Evolutionary conservation across 2,113 vertebrate species (phyloP).

Genomic region (Lanius ludovicianus): DNA sequence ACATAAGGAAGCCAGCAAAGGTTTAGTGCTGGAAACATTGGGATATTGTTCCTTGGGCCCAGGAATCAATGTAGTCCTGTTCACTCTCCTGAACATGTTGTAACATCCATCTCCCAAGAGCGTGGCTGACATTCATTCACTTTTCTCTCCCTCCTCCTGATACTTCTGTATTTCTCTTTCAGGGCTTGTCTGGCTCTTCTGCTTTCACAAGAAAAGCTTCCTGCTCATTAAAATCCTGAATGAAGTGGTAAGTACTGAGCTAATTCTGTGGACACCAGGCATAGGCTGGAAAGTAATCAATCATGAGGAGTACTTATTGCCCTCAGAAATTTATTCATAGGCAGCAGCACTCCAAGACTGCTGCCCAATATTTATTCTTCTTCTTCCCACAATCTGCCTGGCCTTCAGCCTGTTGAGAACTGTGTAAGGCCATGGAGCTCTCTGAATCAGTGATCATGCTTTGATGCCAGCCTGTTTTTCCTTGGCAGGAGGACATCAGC

Average conservation of each 20-base stretch:
- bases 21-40: background rate
- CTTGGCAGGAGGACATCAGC: constrained; percentile 80
- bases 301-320: background rate
- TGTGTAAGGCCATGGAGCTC: background rate
- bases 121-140: background rate
- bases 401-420: background rate
- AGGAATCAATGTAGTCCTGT: background rate
- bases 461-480: background rate
- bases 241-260: constrained; percentile 73
- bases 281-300: background rate
- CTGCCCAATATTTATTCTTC: background rate
- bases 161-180: constrained; percentile 24
- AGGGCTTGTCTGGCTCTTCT: constrained; percentile 83
- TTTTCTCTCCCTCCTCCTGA: background rate
- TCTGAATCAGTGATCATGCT: background rate
- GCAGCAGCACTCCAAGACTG: background rate
- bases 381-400: background rate
- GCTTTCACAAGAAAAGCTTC: constrained; percentile 70
- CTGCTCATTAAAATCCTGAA: constrained; percentile 80
- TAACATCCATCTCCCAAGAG: background rate
- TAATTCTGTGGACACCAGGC: background rate
- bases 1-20: background rate
- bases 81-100: background rate
- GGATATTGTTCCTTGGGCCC: background rate
- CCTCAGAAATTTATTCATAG: background rate